A percentile compares a stretch with the other conserved stretches of the same genome.
Conservation (phyloP, 2,888 invertebrate genomes). For the Siphonodentalium dalli region DNA sequence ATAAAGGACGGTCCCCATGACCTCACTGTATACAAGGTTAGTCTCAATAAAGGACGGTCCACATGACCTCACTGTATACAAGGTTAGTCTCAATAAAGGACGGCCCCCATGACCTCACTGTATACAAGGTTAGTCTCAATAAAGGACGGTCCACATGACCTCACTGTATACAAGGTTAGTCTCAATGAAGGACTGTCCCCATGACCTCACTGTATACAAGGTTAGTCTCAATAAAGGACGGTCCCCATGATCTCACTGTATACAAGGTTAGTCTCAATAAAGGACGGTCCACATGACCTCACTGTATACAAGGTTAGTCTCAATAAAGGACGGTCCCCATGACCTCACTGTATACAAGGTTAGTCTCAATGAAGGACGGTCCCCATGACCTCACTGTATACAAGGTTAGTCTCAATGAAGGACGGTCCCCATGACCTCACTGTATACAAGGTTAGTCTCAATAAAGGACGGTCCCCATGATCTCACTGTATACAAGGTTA, state of each 20-base stretch:
- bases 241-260: slow-evolving; percentile 33
- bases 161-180: too few species aligned
- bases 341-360: too few species aligned
- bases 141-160: slow-evolving; percentile 34
- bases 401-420: slow-evolving; percentile 81
- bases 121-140: too few species aligned
- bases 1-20: slow-evolving; percentile 35
- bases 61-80: too few species aligned
- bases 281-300: slow-evolving; percentile 35
- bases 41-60: slow-evolving; percentile 35
- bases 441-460: slow-evolving; percentile 75
- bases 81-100: slow-evolving; percentile 39
- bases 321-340: slow-evolving; percentile 36
- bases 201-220: too few species aligned
- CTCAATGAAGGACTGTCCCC: slow-evolving; percentile 34
- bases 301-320: too few species aligned
- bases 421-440: slow-evolving; percentile 88
- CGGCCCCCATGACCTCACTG: slow-evolving; percentile 32
- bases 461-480: slow-evolving; percentile 1
- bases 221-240: slow-evolving; percentile 38
- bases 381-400: slow-evolving; percentile 37
- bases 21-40: too few species aligned
- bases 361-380: slow-evolving; percentile 36
- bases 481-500: too few species aligned
- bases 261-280: too few species aligned